A percentile compares a stretch with the other conserved stretches of the same genome.
Evolutionary conservation across 2,888 invertebrate species (phyloP).

Genomic region (Lepas anatifera): DNA sequence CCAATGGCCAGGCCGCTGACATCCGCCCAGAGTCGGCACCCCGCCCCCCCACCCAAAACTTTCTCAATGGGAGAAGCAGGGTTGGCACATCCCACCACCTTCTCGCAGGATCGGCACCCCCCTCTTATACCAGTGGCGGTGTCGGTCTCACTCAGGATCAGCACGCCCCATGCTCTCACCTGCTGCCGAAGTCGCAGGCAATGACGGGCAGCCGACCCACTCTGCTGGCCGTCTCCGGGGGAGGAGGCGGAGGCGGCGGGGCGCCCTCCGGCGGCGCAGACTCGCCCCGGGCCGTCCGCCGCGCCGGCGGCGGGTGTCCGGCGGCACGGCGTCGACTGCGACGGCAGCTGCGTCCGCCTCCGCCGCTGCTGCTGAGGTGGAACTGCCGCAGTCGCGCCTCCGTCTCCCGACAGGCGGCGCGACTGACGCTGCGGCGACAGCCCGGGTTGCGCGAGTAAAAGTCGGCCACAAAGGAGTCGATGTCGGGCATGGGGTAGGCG

Average conservation of each 20-base stretch:
- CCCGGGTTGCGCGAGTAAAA: not conserved
- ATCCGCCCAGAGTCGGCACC: too few relatives aligned
- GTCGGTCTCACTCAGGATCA: too few relatives aligned
- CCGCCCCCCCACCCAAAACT: too few relatives aligned
- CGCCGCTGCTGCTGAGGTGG: not conserved
- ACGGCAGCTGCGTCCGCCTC: not conserved
- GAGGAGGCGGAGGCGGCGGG: not conserved
- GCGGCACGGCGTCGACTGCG: not conserved
- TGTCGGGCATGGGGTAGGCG: constrained; percentile 36
- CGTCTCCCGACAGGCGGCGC: not conserved
- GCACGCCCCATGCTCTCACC: not conserved
- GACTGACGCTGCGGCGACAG: not conserved
- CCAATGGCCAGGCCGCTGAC: too few relatives aligned
- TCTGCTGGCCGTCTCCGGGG: not conserved
- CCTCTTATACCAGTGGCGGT: too few relatives aligned
- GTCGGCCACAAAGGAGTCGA: constrained; percentile 48
- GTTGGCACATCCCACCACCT: not conserved
- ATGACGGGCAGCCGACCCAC: not conserved
- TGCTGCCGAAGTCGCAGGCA: constrained; percentile 4
- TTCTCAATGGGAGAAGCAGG: too few relatives aligned
- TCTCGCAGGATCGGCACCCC: too few relatives aligned
- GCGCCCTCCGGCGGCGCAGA: not conserved
- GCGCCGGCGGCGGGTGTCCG: not conserved
- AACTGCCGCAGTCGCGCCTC: constrained; percentile 6
- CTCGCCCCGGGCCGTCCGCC: not conserved